phyloP scores from a whole-genome alignment of 2,888 invertebrate species.

The Epinotia nisella region DNA sequence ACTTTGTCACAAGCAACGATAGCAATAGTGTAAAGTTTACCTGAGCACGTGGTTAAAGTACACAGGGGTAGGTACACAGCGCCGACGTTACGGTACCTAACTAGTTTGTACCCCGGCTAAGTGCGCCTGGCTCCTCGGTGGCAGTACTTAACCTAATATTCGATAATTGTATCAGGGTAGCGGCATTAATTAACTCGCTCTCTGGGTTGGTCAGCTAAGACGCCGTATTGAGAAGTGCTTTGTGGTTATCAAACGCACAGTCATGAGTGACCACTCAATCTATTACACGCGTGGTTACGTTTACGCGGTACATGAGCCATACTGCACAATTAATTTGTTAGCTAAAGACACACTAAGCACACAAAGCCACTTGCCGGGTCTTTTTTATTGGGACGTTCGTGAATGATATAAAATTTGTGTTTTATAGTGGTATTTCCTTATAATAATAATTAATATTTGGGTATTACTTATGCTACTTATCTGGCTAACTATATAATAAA shows the following conservation, averaged over 20 bases:
- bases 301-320: not conserved
- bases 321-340: not conserved
- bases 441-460: not conserved
- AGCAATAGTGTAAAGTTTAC: slow-evolving; percentile 26
- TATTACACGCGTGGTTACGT: slow-evolving; percentile 11
- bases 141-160: slow-evolving; percentile 82
- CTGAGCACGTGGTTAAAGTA: slow-evolving; percentile 33
- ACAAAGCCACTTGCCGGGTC: not conserved
- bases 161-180: slow-evolving; percentile 78
- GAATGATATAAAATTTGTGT: not conserved
- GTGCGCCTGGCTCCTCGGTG: slow-evolving; percentile 68
- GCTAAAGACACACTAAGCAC: no score
- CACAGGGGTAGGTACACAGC: slow-evolving; percentile 23
- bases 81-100: slow-evolving; percentile 55
- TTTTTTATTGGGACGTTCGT: not conserved
- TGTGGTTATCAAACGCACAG: slow-evolving; percentile 52
- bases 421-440: not conserved
- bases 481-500: not conserved
- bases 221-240: slow-evolving; percentile 69
- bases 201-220: slow-evolving; percentile 72
- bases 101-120: slow-evolving; percentile 79
- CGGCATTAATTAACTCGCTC: slow-evolving; percentile 76
- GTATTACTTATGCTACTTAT: not conserved
- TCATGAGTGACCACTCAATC: slow-evolving; percentile 30
- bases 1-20: slow-evolving; percentile 24